Evolutionary conservation across 2,888 invertebrate genomes (phyloP), one percentile per base, ranked within the genome.

Genomic region (Meiosimyza decipiens): DNA sequence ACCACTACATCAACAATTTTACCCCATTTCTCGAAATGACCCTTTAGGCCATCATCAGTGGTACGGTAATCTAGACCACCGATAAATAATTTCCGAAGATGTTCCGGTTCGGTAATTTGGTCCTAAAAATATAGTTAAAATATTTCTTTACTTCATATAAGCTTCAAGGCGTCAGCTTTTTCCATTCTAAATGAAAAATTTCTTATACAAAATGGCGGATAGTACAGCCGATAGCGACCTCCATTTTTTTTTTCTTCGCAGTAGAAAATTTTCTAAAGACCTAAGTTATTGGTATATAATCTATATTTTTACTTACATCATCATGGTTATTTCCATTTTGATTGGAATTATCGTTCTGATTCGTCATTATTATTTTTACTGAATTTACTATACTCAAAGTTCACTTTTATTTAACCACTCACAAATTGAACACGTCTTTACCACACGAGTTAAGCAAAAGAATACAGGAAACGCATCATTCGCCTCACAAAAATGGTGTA

Each of bases 11-110:
- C 97, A 0, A 97, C 96, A 79, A 98, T 95, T 82, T 97, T 96
- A 40, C 98, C 98, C 95, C 96, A 99, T 91, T 97, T 94, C 83
- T 96, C 95, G 85, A 98, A 99, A 87, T 98, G 97, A 74, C 92
- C 91, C 83, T 96, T 96, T 9, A 98, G 87, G 1, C 96, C 95
- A 63, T 96, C 93, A 83, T 98, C 97, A 15, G 95, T 95, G 13
- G 98, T 98, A 77, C 96, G 91, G 85, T 97, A 98, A 85, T 97
- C 97, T 71, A 98, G 88, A 7, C 98, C 98, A 16, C 98, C 98
- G 83, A 98, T 97, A 83, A 98, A 98, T 63, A 98, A 88, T 85
- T 98, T 98, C 60, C 97, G 89, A 79, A 95, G 91, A 83, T 95
- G 93, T 84, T 96, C 95, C 1, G 86, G 84, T 75, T 87, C 87